Evolutionary conservation across 2,113 vertebrate genomes (phyloP).

Genomic region (Aptenodytes patagonicus): DNA sequence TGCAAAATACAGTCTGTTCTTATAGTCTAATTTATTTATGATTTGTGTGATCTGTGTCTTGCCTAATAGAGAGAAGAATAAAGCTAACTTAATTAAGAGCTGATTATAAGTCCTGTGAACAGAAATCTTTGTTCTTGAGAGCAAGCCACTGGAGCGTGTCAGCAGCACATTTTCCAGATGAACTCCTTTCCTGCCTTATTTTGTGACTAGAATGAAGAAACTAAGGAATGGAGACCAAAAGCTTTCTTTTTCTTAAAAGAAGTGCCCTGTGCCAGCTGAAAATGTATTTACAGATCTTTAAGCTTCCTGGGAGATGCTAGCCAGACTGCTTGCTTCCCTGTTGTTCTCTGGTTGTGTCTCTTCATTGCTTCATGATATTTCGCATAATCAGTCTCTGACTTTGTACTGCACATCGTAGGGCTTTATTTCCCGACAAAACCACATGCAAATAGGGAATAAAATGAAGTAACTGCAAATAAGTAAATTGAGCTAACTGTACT

Average conservation of each 20-base stretch:
- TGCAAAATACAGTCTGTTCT: background rate
- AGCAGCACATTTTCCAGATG: background rate
- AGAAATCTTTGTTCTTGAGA: background rate
- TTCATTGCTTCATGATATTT: background rate
- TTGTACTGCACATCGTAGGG: background rate
- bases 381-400: background rate
- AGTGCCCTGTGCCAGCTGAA: background rate
- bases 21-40: background rate
- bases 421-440: background rate
- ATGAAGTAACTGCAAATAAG: background rate
- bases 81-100: background rate
- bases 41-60: background rate
- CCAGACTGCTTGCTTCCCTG: background rate
- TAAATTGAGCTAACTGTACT: background rate
- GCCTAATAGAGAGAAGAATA: background rate
- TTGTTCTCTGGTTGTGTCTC: background rate
- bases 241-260: background rate
- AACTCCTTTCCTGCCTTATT: background rate
- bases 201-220: background rate
- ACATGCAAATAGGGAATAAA: background rate
- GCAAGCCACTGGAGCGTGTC: background rate
- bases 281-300: background rate
- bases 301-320: background rate
- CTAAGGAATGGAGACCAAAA: background rate
- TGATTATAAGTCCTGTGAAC: background rate